Percentiles rank a stretch among this genome's conserved stretches.
These are phyloP conservation scores for Leptinotarsa undecemlineata DNA, from an alignment of 1,140 invertebrate genomes.

Conservation along the genomic window DNA sequence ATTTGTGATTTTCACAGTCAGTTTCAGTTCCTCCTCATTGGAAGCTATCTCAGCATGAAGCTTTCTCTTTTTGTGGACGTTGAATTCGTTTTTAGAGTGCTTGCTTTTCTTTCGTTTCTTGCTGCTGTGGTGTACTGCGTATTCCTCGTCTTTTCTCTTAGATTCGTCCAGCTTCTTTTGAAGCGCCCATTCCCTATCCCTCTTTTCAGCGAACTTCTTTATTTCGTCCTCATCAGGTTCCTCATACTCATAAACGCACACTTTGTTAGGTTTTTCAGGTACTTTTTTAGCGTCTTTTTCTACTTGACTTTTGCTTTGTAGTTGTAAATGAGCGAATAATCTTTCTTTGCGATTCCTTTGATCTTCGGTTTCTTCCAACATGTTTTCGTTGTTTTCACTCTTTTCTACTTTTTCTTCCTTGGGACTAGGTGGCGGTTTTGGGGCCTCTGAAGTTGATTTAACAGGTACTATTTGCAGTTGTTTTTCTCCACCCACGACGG, in stretches of 20 bases:
- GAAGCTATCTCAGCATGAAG: slow-evolving; percentile 52
- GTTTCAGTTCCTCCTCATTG: slow-evolving; percentile 49
- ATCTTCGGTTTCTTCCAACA: slow-evolving; percentile 37
- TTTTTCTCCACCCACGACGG: slow-evolving; percentile 44
- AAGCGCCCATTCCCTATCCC: slow-evolving; percentile 53
- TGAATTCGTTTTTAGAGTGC: slow-evolving; percentile 50
- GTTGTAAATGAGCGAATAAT: slow-evolving; percentile 47
- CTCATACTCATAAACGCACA: slow-evolving; percentile 51
- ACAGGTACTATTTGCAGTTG: slow-evolving; percentile 53
- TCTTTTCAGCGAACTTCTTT: slow-evolving; percentile 51
- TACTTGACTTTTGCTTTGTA: slow-evolving; percentile 49
- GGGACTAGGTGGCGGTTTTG: slow-evolving; percentile 6
- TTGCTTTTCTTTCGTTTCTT: slow-evolving; percentile 52
- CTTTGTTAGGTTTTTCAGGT: slow-evolving; percentile 37
- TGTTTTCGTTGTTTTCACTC: slow-evolving; percentile 11
- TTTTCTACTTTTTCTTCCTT: slow-evolving; percentile 33
- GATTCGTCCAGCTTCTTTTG: slow-evolving; percentile 50
- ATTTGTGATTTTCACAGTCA: slow-evolving; percentile 53
- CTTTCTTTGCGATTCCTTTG: slow-evolving; percentile 46
- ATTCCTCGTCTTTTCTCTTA: slow-evolving; percentile 36
- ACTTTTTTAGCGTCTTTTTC: slow-evolving; percentile 33
- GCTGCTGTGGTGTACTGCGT: slow-evolving; percentile 41
- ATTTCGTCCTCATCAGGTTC: slow-evolving; percentile 54
- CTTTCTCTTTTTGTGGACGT: slow-evolving; percentile 49
- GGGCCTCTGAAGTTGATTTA: slow-evolving; percentile 23